Conservation (phyloP, 2,113 vertebrate genomes). For the Corythornis cristatus region DNA sequence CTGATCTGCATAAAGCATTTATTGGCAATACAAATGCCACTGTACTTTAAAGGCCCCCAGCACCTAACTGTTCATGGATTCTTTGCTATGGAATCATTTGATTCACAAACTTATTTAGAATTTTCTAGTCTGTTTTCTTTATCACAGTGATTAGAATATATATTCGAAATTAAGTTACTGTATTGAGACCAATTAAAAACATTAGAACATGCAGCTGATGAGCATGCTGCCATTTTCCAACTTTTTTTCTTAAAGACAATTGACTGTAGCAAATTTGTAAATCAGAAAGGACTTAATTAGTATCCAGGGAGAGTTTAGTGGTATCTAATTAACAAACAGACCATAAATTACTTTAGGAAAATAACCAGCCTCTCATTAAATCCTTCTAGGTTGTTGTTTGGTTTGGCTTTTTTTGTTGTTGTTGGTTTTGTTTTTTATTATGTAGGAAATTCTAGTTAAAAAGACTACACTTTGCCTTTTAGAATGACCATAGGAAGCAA, state of each 20-base stretch:
- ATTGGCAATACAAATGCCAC: not conserved
- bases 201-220: not conserved
- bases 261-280: constrained; percentile 20
- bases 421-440: not conserved
- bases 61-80: not conserved
- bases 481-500: not conserved
- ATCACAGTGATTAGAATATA: not conserved
- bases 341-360: not conserved
- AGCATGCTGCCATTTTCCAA: not conserved
- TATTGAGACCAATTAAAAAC: constrained; percentile 20
- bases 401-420: too few relatives aligned
- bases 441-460: not conserved
- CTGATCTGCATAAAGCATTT: not conserved
- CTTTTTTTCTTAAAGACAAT: constrained; percentile 25
- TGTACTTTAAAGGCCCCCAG: not conserved
- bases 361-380: not conserved
- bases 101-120: not conserved
- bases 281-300: constrained; percentile 39
- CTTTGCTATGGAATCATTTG: not conserved
- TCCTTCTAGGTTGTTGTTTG: not conserved
- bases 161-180: not conserved
- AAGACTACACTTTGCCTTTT: not conserved
- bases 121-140: not conserved
- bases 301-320: constrained; percentile 16
- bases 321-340: constrained; percentile 8